These are phyloP conservation scores for Sympetrum striolatum DNA, from an alignment of 2,888 invertebrate species.

Conservation along the genomic window DNA sequence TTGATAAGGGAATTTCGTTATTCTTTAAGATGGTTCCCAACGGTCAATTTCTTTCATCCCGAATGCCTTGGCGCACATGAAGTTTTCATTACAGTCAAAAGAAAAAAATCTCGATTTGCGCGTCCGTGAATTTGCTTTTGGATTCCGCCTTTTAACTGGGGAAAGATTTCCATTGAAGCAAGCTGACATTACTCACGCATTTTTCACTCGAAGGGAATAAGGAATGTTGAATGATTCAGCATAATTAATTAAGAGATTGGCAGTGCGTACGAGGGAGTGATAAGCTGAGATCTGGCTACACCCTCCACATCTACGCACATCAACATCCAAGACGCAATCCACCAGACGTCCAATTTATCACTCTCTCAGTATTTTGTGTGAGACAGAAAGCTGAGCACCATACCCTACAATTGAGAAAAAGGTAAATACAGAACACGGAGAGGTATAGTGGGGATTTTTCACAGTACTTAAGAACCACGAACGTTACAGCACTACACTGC, in stretches of 20 bases:
- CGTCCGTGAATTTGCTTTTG: not conserved
- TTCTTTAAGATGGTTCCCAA: not conserved
- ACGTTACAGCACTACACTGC: not conserved
- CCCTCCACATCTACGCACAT: not conserved
- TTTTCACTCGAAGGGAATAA: constrained; percentile 16
- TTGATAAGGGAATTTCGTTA: constrained; percentile 1
- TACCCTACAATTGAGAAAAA: constrained; percentile 24
- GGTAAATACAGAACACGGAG: constrained; percentile 39
- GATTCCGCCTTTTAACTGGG: not conserved
- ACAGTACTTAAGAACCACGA: not conserved
- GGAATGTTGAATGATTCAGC: constrained; percentile 31
- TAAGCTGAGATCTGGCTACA: not conserved
- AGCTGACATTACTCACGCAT: not conserved
- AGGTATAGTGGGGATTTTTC: not conserved
- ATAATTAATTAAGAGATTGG: constrained; percentile 30
- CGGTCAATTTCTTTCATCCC: not conserved
- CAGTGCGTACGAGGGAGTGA: constrained; percentile 22
- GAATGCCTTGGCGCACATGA: not conserved
- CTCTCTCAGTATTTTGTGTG: constrained; percentile 21
- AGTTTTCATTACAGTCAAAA: not conserved
- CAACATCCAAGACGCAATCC: not conserved
- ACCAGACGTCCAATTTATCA: not conserved
- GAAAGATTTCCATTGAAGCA: not conserved
- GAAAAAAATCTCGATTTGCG: not conserved
- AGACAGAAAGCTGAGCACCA: constrained; percentile 32